phyloP scores from a whole-genome alignment of 2,113 vertebrate genomes.

The Argyrosomus japonicus region DNA sequence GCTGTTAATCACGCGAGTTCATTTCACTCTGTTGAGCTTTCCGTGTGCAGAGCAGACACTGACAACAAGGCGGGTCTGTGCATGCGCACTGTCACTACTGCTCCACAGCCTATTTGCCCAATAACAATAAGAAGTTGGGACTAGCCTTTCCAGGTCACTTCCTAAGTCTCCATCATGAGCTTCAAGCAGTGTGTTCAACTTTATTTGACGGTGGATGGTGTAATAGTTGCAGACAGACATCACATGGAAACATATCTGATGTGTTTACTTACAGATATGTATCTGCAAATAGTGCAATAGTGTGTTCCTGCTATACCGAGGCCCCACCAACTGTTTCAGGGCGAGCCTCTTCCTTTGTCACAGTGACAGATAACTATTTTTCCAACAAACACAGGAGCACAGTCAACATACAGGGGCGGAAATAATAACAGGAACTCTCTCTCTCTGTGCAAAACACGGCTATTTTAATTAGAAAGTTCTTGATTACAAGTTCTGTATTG shows the following conservation, averaged over 20 bases:
- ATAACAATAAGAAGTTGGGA: constrained; percentile 23
- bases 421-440: constrained; percentile 23
- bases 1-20: constrained; percentile 60
- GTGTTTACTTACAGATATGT: not conserved
- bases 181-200: not conserved
- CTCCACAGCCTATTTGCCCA: constrained; percentile 22
- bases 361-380: constrained; percentile 4
- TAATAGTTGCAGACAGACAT: not conserved
- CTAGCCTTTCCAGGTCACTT: not conserved
- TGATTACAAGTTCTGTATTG: not conserved
- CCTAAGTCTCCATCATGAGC: not conserved
- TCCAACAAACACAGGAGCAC: not conserved
- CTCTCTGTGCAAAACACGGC: not conserved
- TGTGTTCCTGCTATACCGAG: not conserved
- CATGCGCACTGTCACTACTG: constrained; percentile 64
- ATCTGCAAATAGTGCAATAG: not conserved
- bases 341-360: constrained; percentile 19
- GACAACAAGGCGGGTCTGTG: constrained; percentile 46
- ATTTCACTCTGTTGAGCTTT: constrained; percentile 57
- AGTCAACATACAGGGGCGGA: not conserved
- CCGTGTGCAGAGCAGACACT: not conserved
- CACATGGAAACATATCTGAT: not conserved
- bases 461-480: not conserved
- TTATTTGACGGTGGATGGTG: not conserved
- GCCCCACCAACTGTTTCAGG: not conserved